Evolutionary conservation across 2,797 vertebrate genomes (phyloP).

Genomic region (Oreochromis mossambicus): DNA sequence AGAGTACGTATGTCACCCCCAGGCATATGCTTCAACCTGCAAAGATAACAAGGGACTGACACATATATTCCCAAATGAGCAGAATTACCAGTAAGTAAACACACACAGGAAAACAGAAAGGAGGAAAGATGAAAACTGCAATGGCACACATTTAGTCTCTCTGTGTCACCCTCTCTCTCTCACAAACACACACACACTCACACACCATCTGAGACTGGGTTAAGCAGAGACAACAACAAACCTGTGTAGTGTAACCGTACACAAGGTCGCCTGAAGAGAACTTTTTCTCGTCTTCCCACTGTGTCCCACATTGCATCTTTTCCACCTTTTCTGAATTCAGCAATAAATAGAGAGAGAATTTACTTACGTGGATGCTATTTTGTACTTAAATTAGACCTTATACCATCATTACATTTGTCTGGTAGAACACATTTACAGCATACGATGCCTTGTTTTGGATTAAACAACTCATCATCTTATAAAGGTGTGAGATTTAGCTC

Average conservation of each 20-base stretch:
- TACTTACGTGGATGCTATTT: neutral
- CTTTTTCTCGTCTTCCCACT: neutral
- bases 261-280: neutral
- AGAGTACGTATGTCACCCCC: neutral
- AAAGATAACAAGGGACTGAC: slow-evolving; percentile 31
- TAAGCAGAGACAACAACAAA: neutral
- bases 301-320: neutral
- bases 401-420: neutral
- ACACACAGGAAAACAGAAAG: neutral
- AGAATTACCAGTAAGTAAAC: slow-evolving; percentile 19
- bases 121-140: neutral
- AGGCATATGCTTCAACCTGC: neutral
- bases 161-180: neutral
- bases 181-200: neutral
- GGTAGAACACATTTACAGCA: neutral
- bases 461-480: neutral
- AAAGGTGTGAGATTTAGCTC: neutral
- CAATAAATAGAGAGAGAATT: neutral
- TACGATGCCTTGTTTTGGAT: neutral
- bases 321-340: neutral
- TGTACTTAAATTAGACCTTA: neutral
- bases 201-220: neutral
- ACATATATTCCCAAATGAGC: slow-evolving; percentile 28
- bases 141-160: neutral
- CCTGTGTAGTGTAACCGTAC: neutral